Conservation (phyloP, 2,888 invertebrate genomes). For the Schizaphis graminum region DNA sequence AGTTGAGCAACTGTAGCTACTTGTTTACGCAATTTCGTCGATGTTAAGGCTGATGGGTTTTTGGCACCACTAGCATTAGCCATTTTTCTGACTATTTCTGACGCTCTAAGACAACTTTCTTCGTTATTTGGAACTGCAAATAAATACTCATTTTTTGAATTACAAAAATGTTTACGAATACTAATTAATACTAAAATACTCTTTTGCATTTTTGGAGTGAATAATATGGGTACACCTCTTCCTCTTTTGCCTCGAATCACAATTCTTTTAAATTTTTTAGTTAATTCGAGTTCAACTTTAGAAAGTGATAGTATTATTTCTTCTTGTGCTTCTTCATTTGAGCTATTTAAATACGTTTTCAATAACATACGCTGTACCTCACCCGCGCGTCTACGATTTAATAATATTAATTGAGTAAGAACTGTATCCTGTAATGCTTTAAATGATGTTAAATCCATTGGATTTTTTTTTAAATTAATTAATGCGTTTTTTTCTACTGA, state of each 20-base stretch:
- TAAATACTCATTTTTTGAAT: not conserved
- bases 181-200: not conserved
- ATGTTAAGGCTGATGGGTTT: not conserved
- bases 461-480: not conserved
- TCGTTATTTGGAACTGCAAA: not conserved
- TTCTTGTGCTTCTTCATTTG: not conserved
- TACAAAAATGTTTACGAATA: not conserved
- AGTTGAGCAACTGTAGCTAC: not conserved
- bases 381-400: constrained; percentile 19
- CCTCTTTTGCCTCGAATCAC: not conserved
- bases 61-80: not conserved
- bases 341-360: not conserved
- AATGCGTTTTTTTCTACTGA: no score
- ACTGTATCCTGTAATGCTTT: not conserved
- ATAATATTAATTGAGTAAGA: not conserved
- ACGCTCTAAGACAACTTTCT: not conserved
- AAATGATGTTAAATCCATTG: not conserved
- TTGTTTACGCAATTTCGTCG: not conserved
- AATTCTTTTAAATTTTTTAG: not conserved
- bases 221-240: not conserved
- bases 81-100: not conserved
- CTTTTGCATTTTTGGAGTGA: not conserved
- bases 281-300: not conserved
- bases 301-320: not conserved
- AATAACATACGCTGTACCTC: not conserved